phyloP scores from a whole-genome alignment of 2,888 invertebrate genomes.

The Leptarthrus brevirostris region DNA sequence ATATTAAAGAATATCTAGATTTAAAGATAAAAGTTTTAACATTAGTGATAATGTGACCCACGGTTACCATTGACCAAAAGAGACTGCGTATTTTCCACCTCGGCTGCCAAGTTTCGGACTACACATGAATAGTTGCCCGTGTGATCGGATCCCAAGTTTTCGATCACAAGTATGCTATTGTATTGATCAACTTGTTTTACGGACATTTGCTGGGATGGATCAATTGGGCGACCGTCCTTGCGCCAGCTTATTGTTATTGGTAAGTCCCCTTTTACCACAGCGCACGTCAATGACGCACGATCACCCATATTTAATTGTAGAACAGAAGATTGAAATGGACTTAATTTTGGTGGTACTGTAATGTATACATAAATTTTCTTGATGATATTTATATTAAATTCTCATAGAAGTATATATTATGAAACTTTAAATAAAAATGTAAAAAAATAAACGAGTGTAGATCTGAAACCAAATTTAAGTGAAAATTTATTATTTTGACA shows the following conservation, averaged over 20 bases:
- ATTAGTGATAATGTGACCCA: constrained; percentile 10
- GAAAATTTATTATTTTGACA: no score
- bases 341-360: constrained; percentile 80
- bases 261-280: constrained; percentile 80
- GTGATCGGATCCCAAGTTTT: constrained; percentile 79
- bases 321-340: constrained; percentile 76
- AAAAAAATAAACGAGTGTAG: no score
- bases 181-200: constrained; percentile 81
- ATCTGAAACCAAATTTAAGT: no score
- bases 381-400: no score
- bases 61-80: constrained; percentile 83
- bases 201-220: constrained; percentile 73
- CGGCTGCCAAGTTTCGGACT: constrained; percentile 78
- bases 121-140: constrained; percentile 83
- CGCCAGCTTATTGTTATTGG: constrained; percentile 82
- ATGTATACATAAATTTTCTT: constrained; percentile 54
- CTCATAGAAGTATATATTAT: no score
- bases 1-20: constrained; percentile 43
- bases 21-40: constrained; percentile 41
- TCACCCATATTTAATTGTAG: constrained; percentile 79
- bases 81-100: constrained; percentile 79
- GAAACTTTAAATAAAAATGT: no score
- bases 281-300: constrained; percentile 79
- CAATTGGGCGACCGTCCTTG: constrained; percentile 77
- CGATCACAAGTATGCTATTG: constrained; percentile 82